A percentile compares a stretch with the other conserved stretches of the same genome.
Evolutionary conservation across 1,140 invertebrate species (phyloP).

Genomic region (Microplitis mediator): DNA sequence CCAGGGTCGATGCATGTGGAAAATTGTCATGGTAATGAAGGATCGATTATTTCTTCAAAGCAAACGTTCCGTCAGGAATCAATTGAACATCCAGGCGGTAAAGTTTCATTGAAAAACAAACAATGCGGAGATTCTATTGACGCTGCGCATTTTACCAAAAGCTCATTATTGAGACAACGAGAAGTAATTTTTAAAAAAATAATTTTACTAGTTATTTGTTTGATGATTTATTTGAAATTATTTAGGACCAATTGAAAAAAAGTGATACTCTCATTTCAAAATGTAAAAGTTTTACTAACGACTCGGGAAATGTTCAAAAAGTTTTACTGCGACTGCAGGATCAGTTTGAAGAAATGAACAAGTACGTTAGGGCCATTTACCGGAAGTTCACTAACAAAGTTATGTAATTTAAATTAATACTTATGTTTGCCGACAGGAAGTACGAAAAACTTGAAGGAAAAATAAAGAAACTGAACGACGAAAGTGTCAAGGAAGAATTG

Average conservation of each 20-base stretch:
- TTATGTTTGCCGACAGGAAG: slow-evolving; percentile 47
- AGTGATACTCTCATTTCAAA: neutral
- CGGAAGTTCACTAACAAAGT: no score
- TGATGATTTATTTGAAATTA: neutral
- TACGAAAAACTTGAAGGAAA: slow-evolving; percentile 56
- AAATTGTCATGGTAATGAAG: neutral
- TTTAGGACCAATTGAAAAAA: neutral
- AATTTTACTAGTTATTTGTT: neutral
- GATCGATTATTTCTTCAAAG: neutral
- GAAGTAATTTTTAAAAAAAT: neutral
- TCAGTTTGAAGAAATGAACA: slow-evolving; percentile 13
- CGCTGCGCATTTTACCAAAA: neutral
- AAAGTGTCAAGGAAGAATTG: slow-evolving; percentile 49
- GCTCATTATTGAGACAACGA: neutral
- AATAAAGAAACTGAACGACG: slow-evolving; percentile 43
- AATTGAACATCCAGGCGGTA: neutral
- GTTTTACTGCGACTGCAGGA: slow-evolving; percentile 1
- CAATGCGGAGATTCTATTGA: neutral
- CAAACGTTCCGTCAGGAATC: neutral
- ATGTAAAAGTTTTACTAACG: neutral
- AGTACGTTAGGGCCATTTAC: neutral
- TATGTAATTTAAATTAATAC: neutral
- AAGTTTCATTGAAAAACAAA: neutral
- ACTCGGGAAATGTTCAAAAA: slow-evolving; percentile 1
- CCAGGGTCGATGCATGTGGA: neutral